Percentiles rank a stretch among this genome's conserved stretches.
These are phyloP conservation scores for Microctonus aethiopoides DNA, from an alignment of 2,888 invertebrate genomes.

Conservation along the genomic window DNA sequence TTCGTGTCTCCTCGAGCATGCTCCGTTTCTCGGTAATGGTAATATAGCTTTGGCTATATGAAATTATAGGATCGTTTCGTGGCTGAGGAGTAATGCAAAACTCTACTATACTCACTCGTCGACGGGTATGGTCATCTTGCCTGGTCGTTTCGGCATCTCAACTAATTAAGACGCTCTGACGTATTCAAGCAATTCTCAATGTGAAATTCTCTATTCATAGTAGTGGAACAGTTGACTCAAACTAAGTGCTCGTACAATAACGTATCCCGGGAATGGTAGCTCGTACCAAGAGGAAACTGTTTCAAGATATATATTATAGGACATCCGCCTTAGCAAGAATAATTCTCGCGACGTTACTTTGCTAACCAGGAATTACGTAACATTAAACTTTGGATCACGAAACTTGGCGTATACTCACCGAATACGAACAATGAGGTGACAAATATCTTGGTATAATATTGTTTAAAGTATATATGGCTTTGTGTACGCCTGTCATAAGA, in stretches of 20 bases:
- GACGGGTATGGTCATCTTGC: conserved; percentile 42
- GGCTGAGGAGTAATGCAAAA: conserved; percentile 39
- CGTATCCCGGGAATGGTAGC: conserved; percentile 47
- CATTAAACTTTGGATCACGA: conserved; percentile 61
- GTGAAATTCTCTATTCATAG: conserved; percentile 24
- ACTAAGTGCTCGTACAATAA: conserved; percentile 29
- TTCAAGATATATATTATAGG: conserved; percentile 42
- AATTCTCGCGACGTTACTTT: conserved; percentile 45
- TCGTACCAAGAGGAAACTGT: conserved; percentile 45
- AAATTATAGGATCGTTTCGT: conserved; percentile 43
- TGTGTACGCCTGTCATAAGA: conserved; percentile 30
- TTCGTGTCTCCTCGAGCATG: conserved; percentile 31
- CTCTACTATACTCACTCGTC: conserved; percentile 18
- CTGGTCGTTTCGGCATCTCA: conserved; percentile 37
- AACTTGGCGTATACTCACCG: conserved; percentile 50
- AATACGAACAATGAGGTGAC: conserved; percentile 64
- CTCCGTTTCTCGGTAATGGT: conserved; percentile 26
- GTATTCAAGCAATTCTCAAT: conserved; percentile 37
- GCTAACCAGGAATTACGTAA: conserved; percentile 61
- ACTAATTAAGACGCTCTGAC: conserved; percentile 44
- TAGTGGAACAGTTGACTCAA: conserved; percentile 16
- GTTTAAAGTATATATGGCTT: conserved; percentile 23
- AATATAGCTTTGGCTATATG: conserved; percentile 32
- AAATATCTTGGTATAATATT: conserved; percentile 57
- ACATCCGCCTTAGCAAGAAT: conserved; percentile 47